Evolutionary conservation across 2,797 vertebrate species (phyloP), one percentile per base, ranked within the genome.

Genomic region (Karalla daura): DNA sequence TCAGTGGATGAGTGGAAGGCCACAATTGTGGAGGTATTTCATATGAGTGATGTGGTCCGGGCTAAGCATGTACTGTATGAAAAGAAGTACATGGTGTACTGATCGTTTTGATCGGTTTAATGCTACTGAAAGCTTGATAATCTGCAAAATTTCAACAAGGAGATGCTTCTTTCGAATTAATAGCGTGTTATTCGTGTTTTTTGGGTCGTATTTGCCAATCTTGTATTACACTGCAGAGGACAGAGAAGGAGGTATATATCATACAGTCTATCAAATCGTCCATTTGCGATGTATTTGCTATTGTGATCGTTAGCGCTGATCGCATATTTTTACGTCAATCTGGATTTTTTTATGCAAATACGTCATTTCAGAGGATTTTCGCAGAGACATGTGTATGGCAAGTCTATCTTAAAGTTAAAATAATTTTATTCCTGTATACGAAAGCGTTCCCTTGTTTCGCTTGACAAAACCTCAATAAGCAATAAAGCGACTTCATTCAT

Each of bases 1-100:
- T 85, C 68, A 24, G 54, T 63, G 24, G 49, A 65, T 50, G 65
- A 70, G 83, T 74, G 65, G 54, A 82, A 83, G 84, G 65, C 69
- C 80, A 47, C 45, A 41, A 59, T 86, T 71, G 61, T 85, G 76
- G 71, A 81, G 80, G 84, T 70, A 77, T 90, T 86, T 73, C 55
- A 61, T 56, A 41, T 37, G 67, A 78, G 67, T 79, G 86, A 84
- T 88, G 78, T 53, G 56, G 75, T 65, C 76, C 30, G 35, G 58
- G 51, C 49, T 77, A 21, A 60, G 33, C 44, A 21, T 77, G 67
- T 44, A 21, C 49, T 43, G 55, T 43, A 37, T 76, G 51, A 68
- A 23, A 37, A 70, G 61, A 62, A 59, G 66, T 51, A 79, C 66
- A 30, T 50, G 37, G 61, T 85, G 81, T 79, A 20, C 78, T 51